A percentile compares a stretch with the other conserved stretches of the same genome.
These are phyloP conservation scores for Sminthopsis crassicaudata DNA, from an alignment of 2,113 vertebrate species.

Conservation along the genomic window DNA sequence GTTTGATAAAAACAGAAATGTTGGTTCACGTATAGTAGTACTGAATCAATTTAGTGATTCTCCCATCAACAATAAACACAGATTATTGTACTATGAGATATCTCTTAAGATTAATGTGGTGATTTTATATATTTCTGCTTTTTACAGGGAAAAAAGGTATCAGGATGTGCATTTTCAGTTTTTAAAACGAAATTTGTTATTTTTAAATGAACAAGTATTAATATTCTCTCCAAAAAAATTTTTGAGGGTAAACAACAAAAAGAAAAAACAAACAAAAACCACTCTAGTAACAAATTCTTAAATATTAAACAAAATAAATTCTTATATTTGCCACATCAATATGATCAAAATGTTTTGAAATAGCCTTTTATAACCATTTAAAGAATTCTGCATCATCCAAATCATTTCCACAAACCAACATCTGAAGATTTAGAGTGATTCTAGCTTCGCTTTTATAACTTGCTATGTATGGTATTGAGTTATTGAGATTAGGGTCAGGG, in stretches of 20 bases:
- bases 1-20: too few relatives aligned
- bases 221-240: not conserved
- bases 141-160: not conserved
- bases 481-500: conserved; percentile 22
- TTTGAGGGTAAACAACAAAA: too few relatives aligned
- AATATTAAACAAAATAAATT: not conserved
- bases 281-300: not conserved
- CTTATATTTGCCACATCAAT: not conserved
- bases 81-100: too few relatives aligned
- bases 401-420: not conserved
- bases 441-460: conserved; percentile 8
- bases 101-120: not conserved
- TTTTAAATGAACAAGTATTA: not conserved
- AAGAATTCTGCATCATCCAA: conserved; percentile 6
- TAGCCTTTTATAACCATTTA: not conserved
- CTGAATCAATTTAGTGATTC: too few relatives aligned
- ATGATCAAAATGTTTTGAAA: not conserved
- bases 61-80: too few relatives aligned
- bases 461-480: not conserved
- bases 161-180: not conserved
- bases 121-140: not conserved
- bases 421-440: conserved; percentile 24
- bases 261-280: not conserved
- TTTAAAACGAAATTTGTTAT: not conserved
- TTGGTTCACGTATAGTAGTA: too few relatives aligned